Evolutionary conservation across 1,140 invertebrate species (phyloP), one percentile per base, ranked within the genome.

Genomic region (Eulimnadia texana): DNA sequence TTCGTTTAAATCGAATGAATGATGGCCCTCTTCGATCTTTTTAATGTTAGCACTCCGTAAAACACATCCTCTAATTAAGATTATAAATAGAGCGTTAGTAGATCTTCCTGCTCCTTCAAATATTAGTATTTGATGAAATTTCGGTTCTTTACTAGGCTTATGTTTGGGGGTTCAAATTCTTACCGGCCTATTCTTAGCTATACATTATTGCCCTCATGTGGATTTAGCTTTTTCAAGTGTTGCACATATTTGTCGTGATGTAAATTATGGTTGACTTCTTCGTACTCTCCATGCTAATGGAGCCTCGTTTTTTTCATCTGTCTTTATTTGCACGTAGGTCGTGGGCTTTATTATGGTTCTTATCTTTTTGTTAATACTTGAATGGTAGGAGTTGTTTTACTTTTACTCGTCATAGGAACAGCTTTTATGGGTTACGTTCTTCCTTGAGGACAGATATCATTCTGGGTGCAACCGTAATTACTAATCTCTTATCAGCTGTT

Each of bases 381-480:
- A 80, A 64, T 72, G 66, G 63, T 72, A 23, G 80, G 80, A 64
- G 68, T 79, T 60, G 69, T 78, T 57, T 78, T 83, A 72, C 69
- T 82, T 67, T 76, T 83, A 67, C 33, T 80, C 70, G 67, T 76
- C 60, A 84, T 84, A 79, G 75, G 61, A 69, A 80, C 80, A 59
- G 80, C 80, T 24, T 84, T 84, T 73, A 70, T 84, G 76, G 80
- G 82, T 0, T 84, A 84, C 77, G 80, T 84, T 2, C 68, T 83
- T 67, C 81, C 80, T 3, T 84, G 82, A 75, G 82, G 80, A 22
- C 81, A 85, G 79, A 85, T 85, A 78, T 83, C 79, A 20, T 84
- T 82, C 71, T 84, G 81, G 81, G 79, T 50, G 82, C 82, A 9
- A 83, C 82, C 56, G 82, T 84, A 19, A 85, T 85, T 80, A 84